Evolutionary conservation across 2,888 invertebrate species (phyloP).

Genomic region (Limnephilus lunatus): DNA sequence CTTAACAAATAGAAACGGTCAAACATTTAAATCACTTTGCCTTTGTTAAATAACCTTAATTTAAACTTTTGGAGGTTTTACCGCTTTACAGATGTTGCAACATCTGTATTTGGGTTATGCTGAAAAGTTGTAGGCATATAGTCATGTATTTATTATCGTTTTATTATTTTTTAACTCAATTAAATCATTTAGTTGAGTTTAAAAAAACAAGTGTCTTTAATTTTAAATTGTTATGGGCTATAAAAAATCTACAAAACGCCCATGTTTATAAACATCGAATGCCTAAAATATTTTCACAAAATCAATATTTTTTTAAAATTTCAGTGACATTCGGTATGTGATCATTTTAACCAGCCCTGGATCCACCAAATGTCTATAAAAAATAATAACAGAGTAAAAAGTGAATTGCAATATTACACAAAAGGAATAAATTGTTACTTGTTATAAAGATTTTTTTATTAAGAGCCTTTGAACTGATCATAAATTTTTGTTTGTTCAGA

Average conservation of each 20-base stretch:
- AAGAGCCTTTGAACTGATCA: background rate
- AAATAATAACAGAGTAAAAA: background rate
- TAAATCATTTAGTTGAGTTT: no score
- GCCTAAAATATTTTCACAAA: background rate
- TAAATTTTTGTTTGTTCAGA: background rate
- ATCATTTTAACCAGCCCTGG: background rate
- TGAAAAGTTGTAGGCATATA: background rate
- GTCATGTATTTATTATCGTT: no score
- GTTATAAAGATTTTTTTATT: background rate
- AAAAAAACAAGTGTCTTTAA: background rate
- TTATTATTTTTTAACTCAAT: no score
- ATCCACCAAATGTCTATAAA: background rate
- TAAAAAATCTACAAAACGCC: background rate
- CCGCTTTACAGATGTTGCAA: background rate
- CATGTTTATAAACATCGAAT: background rate
- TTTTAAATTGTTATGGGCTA: background rate
- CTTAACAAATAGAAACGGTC: slow-evolving; percentile 58
- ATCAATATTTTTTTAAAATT: slow-evolving; percentile 7
- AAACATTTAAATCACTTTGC: slow-evolving; percentile 62
- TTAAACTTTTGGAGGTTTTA: slow-evolving; percentile 30
- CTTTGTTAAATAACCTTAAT: slow-evolving; percentile 56
- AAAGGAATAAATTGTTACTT: background rate
- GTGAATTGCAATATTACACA: no score
- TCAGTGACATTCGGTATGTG: background rate
- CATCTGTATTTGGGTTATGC: background rate